Evolutionary conservation across 1,140 invertebrate genomes (phyloP), one percentile per base, ranked within the genome.

Genomic region (Anadara kagoshimensis): DNA sequence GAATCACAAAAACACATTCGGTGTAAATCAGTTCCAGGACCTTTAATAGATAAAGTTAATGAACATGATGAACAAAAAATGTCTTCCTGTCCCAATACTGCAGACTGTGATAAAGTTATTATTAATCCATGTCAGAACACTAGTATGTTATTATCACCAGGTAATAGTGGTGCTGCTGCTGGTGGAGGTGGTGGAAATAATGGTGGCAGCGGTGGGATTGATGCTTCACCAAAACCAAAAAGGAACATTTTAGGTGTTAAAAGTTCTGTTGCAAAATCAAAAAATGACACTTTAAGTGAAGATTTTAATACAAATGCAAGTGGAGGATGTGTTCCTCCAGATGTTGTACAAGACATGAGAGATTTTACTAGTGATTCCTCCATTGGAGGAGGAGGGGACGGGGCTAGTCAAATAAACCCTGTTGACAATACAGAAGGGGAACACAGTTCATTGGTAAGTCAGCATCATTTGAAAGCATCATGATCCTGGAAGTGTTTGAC

Each of bases 211-310:
- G 7, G 29, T 16, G 47, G 41, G 20, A 47, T 18, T n/a, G 69
- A 72, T 26, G 29, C 11, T 36, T 65, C 69, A 41, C 69, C 69
- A 20, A 73, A 67, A 73, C 70, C 63, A 61, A 73, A 73, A 64
- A 73, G 67, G 61, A 59, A 65, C 57, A 20, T 69, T 29, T 89
- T 93, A 75, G 92, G 92, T 79, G 92, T 93, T 83, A 88, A 90
- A 62, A 92, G 91, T 83, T 91, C 91, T 5, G 85, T 92, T 45
- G 88, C 91, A 63, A 86, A 87, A 76, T 86, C 88, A 78, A 85
- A 85, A 79, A 78, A 70, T 76, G 82, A 84, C 29, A 54, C 49
- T 54, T 36, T 36, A 36, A 36, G 29, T 36, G 29, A 36, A 36
- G 29, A 36, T 3, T 36, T 36, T 36, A 36, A 36, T 36, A 36